A percentile compares a stretch with the other conserved stretches of the same genome.
These are phyloP conservation scores for Parambassis ranga DNA, from an alignment of 2,797 vertebrate genomes.

Conservation along the genomic window DNA sequence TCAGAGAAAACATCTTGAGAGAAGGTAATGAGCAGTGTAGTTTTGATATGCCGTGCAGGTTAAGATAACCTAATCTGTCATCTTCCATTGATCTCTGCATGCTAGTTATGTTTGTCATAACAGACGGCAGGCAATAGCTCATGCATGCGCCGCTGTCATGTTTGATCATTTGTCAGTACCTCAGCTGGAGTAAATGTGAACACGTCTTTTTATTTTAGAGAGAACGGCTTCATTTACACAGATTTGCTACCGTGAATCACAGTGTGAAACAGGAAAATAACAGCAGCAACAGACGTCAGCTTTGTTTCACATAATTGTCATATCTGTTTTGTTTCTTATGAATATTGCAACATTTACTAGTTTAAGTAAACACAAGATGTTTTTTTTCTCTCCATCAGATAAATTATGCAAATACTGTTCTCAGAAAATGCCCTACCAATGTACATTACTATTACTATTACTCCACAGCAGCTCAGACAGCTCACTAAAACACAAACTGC, in stretches of 20 bases:
- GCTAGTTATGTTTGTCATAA: conserved; percentile 60
- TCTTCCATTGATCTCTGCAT: conserved; percentile 57
- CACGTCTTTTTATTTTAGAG: conserved; percentile 33
- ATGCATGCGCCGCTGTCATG: conserved; percentile 51
- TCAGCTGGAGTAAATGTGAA: conserved; percentile 30
- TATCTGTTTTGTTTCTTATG: conserved; percentile 15
- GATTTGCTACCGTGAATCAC: conserved; percentile 22
- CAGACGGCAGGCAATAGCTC: conserved; percentile 49
- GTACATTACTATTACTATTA: neutral
- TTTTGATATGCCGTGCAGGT: conserved; percentile 50
- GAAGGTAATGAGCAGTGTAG: conserved; percentile 52
- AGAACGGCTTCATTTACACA: conserved; percentile 37
- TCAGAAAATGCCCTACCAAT: too few relatives aligned
- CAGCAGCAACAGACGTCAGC: conserved; percentile 8
- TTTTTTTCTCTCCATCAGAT: neutral
- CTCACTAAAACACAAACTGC: neutral
- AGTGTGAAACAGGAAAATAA: conserved; percentile 5
- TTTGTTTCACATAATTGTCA: conserved; percentile 1
- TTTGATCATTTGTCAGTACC: conserved; percentile 58
- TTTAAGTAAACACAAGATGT: neutral
- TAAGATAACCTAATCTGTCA: conserved; percentile 68
- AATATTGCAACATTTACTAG: conserved; percentile 3
- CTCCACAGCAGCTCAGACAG: neutral
- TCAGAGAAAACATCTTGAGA: conserved; percentile 47
- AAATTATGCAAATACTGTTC: too few relatives aligned